phyloP scores from a whole-genome alignment of 1,140 invertebrate species.

The Conopomorpha cramerella region DNA sequence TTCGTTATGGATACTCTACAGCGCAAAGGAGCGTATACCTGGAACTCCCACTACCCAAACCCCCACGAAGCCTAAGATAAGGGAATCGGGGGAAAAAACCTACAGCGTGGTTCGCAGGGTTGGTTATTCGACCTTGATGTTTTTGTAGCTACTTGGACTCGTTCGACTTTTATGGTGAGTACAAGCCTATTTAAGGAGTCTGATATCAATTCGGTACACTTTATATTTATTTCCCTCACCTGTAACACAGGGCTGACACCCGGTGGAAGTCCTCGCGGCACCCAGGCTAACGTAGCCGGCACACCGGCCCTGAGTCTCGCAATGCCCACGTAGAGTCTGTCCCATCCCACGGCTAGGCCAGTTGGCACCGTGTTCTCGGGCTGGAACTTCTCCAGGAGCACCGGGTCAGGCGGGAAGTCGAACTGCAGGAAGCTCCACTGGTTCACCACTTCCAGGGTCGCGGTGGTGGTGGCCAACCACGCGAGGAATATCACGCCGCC shows the following conservation, averaged over 20 bases:
- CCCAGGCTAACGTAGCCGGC: conserved; percentile 70
- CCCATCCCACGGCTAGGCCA: conserved; percentile 70
- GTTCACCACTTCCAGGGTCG: conserved; percentile 67
- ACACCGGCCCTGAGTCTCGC: conserved; percentile 74
- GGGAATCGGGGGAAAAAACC: too few species aligned
- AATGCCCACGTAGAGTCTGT: conserved; percentile 73
- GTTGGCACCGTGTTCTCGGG: conserved; percentile 75
- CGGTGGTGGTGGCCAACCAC: conserved; percentile 22
- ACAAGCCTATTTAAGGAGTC: too few species aligned
- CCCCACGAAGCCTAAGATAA: too few species aligned
- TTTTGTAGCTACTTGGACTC: too few species aligned
- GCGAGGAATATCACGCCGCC: conserved; percentile 20
- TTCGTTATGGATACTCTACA: too few species aligned
- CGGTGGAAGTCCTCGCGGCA: conserved; percentile 64
- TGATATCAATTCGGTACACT: too few species aligned
- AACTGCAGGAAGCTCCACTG: conserved; percentile 76
- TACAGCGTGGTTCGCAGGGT: too few species aligned
- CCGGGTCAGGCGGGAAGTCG: conserved; percentile 66
- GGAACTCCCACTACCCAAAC: too few species aligned
- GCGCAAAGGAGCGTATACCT: too few species aligned
- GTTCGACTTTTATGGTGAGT: too few species aligned
- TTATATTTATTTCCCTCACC: too few species aligned
- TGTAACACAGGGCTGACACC: conserved; percentile 70
- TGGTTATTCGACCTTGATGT: too few species aligned
- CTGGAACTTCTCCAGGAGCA: conserved; percentile 63